Evolutionary conservation across 1,140 invertebrate genomes (phyloP).

Genomic region (Neodiprion lecontei): DNA sequence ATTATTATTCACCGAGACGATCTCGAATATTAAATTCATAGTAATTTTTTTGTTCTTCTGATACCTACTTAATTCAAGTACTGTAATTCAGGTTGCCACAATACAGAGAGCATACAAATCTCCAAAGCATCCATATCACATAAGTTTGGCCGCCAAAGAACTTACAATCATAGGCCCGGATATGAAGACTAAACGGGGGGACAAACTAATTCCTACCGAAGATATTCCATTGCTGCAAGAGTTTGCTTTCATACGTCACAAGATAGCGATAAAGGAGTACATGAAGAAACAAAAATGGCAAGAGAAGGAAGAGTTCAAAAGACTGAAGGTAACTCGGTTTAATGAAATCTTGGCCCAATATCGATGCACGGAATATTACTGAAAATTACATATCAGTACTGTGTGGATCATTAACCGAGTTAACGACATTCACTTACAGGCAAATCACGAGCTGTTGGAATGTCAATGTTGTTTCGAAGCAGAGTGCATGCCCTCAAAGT

Average conservation of each 20-base stretch:
- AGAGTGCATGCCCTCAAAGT: slow-evolving; percentile 67
- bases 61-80: too few species aligned
- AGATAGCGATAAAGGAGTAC: slow-evolving; percentile 54
- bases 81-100: slow-evolving; percentile 18
- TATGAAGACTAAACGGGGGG: slow-evolving; percentile 33
- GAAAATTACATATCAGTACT: not conserved
- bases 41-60: too few species aligned
- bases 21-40: not conserved
- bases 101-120: slow-evolving; percentile 33
- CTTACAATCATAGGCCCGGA: slow-evolving; percentile 33
- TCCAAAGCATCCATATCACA: slow-evolving; percentile 38
- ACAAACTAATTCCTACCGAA: slow-evolving; percentile 32
- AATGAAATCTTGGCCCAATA: slow-evolving; percentile 26
- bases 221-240: slow-evolving; percentile 60
- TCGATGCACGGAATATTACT: not conserved
- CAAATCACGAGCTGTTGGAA: slow-evolving; percentile 47
- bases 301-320: slow-evolving; percentile 46
- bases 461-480: slow-evolving; percentile 70
- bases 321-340: slow-evolving; percentile 41
- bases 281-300: slow-evolving; percentile 40
- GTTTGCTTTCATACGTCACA: slow-evolving; percentile 61
- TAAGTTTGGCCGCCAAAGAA: slow-evolving; percentile 39
- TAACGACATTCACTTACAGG: slow-evolving; percentile 38
- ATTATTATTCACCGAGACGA: not conserved
- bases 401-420: not conserved